Evolutionary conservation across 2,888 invertebrate species (phyloP).

Genomic region (Brachylomia viminalis): DNA sequence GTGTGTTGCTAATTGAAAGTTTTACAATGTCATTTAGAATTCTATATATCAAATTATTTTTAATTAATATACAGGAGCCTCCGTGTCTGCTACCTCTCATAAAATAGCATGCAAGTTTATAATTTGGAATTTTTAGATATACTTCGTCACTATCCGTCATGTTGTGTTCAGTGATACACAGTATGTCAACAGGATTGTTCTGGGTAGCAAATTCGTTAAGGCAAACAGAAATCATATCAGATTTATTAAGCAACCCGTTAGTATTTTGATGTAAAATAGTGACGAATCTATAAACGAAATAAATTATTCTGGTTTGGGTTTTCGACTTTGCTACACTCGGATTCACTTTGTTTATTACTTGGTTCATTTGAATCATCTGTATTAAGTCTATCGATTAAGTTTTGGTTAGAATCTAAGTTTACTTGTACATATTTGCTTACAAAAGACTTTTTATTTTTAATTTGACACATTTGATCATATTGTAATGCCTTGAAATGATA

Average conservation of each 20-base stretch:
- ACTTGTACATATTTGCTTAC: slow-evolving; percentile 9
- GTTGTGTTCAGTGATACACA: slow-evolving; percentile 24
- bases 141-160: too few species aligned
- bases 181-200: neutral
- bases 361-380: neutral
- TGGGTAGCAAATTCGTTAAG: slow-evolving; percentile 3
- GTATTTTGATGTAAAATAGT: slow-evolving; percentile 17
- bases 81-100: too few species aligned
- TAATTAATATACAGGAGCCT: too few species aligned
- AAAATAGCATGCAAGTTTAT: too few species aligned
- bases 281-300: neutral
- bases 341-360: too few species aligned
- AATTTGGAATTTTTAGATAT: too few species aligned
- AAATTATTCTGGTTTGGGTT: slow-evolving; percentile 8
- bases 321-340: neutral
- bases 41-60: too few species aligned
- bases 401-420: neutral
- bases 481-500: slow-evolving; percentile 9
- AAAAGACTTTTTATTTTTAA: slow-evolving; percentile 10
- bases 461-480: slow-evolving; percentile 1
- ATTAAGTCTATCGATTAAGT: neutral
- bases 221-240: slow-evolving; percentile 9
- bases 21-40: too few species aligned
- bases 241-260: slow-evolving; percentile 18
- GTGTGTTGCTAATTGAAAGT: too few species aligned